Evolutionary conservation across 2,888 invertebrate species (phyloP), one percentile per base, ranked within the genome.

Genomic region (Nudaria mundana): DNA sequence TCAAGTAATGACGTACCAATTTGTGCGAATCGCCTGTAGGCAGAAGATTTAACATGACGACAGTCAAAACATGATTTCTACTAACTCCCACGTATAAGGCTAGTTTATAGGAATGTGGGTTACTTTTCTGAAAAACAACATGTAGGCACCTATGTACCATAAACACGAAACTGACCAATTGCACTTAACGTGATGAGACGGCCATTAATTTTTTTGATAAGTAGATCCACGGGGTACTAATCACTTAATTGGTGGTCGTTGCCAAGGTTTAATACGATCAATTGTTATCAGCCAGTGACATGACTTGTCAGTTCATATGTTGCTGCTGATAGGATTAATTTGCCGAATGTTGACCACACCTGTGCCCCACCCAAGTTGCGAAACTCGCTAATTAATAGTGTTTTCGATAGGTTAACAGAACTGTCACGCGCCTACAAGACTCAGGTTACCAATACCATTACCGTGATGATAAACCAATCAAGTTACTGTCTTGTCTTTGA

Each of bases 321-420:
- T 66, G 65, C 67, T 66, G 68, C 72, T 69, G 78, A 74, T 81
- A 77, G 81, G 82, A 85, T 82, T 87, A 88, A 83, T 86, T 83
- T 83, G 71, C 77, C 76, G 72, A 84, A 85, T 81, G 81, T 76
- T 72, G 77, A 76, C 85, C 86, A 71, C 87, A 63, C 87, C 88
- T 73, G 47, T 54, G 81, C 74, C 84, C 71, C 86, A 63, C 86
- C 85, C 77, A 59, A 49, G 61, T 63, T 57, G 61, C 63, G 63
- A 65, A 66, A 64, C 55, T 44, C 44, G 60, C 83, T 86, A 87
- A 87, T 88, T 86, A 86, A 86, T 80, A 79, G 76, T 74, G 79
- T 73, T 83, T 81, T 81, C 81, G 78, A 82, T 81, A 79, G 73
- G 66, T 66, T 65, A 61, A 64, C 67, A 61, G 56, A 57, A 51